Conservation (phyloP, 2,113 vertebrate species). For the Choloepus hoffmanni region DNA sequence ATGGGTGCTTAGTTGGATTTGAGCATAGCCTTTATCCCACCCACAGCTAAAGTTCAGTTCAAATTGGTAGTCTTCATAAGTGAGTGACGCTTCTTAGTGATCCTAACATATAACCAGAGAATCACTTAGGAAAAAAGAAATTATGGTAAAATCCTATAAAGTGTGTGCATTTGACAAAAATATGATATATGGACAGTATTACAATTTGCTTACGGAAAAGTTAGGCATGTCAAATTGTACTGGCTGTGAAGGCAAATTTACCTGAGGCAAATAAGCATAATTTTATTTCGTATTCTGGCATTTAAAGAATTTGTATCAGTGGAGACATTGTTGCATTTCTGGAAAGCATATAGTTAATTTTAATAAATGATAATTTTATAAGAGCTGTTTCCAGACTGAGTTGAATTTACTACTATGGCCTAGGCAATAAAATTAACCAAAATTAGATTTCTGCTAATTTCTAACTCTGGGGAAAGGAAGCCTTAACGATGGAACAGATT, state of each 20-base stretch:
- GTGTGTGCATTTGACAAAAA: neutral
- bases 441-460: slow-evolving; percentile 74
- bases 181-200: neutral
- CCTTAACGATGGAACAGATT: slow-evolving; percentile 62
- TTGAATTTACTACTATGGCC: slow-evolving; percentile 54
- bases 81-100: neutral
- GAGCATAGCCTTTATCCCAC: neutral
- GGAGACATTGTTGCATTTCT: slow-evolving; percentile 42
- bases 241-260: neutral
- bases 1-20: neutral
- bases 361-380: slow-evolving; percentile 65
- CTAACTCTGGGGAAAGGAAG: slow-evolving; percentile 35
- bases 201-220: neutral
- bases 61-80: neutral
- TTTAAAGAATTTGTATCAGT: slow-evolving; percentile 47
- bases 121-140: neutral
- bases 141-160: neutral
- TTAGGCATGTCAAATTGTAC: slow-evolving; percentile 7
- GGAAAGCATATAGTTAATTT: slow-evolving; percentile 60
- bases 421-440: slow-evolving; percentile 59
- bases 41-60: neutral
- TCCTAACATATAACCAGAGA: neutral
- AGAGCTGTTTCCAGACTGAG: slow-evolving; percentile 42
- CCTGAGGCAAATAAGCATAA: slow-evolving; percentile 39
- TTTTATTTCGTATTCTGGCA: slow-evolving; percentile 51